These are phyloP conservation scores for Portunus trituberculatus DNA, from an alignment of 1,140 invertebrate species.

Conservation along the genomic window DNA sequence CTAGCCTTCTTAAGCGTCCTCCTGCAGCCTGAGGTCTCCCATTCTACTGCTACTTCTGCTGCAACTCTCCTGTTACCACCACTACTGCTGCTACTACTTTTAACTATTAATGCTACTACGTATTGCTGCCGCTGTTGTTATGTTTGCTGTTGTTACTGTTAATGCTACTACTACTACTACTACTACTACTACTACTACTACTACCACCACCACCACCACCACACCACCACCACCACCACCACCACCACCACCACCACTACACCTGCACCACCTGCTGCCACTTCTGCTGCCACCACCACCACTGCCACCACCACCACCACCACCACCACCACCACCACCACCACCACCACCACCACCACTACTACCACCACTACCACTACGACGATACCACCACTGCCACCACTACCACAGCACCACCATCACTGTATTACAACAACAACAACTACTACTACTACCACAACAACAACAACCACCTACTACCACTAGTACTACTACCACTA, in stretches of 20 bases:
- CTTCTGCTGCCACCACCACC: background rate
- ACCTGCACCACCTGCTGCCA: no score
- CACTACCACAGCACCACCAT: background rate
- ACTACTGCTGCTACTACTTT: no score
- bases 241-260: background rate
- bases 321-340: background rate
- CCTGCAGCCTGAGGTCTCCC: no score
- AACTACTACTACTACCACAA: background rate
- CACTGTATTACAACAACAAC: background rate
- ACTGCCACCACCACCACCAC: background rate
- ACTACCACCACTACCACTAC: background rate
- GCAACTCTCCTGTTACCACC: no score
- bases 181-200: background rate
- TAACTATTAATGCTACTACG: no score
- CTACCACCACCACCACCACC: background rate
- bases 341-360: background rate
- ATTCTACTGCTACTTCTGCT: no score
- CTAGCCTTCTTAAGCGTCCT: no score
- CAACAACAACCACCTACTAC: background rate
- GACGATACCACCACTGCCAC: background rate
- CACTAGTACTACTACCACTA: background rate
- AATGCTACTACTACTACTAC: background rate
- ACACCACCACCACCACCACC: background rate
- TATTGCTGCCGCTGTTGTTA: no score
- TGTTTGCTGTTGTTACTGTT: no score